Evolutionary conservation across 2,888 invertebrate genomes (phyloP).

Genomic region (Fissipunctia ypsillon): DNA sequence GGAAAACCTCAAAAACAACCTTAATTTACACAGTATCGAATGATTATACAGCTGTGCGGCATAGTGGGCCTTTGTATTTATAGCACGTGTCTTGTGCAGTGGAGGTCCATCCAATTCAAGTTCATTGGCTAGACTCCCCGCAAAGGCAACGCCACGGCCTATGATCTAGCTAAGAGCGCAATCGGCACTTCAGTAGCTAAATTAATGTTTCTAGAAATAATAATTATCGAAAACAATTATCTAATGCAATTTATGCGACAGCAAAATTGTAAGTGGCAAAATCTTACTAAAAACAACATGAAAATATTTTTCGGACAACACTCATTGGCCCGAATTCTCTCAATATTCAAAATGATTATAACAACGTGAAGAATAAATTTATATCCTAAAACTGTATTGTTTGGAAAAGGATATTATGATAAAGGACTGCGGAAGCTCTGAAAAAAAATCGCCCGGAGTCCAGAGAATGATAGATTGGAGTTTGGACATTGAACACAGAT

Average conservation of each 20-base stretch:
- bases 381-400: background rate
- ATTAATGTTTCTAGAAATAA: background rate
- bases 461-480: background rate
- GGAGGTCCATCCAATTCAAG: slow-evolving; percentile 85
- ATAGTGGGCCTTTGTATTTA: slow-evolving; percentile 72
- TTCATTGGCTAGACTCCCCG: slow-evolving; percentile 86
- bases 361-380: background rate
- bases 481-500: background rate
- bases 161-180: slow-evolving; percentile 7
- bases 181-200: background rate
- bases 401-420: background rate
- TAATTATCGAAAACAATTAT: background rate
- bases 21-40: background rate
- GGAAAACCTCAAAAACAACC: background rate
- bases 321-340: background rate
- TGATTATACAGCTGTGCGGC: slow-evolving; percentile 15
- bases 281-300: background rate
- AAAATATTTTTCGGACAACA: background rate
- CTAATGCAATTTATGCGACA: background rate
- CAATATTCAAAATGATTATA: background rate
- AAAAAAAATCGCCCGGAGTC: no score
- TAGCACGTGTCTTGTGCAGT: slow-evolving; percentile 74
- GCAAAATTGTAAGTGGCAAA: background rate
- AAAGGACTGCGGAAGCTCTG: slow-evolving; percentile 7
- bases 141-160: slow-evolving; percentile 71